Base-by-base conservation (phyloP, 2,888 invertebrate species). In the Caenorhabditis becei region DNA sequence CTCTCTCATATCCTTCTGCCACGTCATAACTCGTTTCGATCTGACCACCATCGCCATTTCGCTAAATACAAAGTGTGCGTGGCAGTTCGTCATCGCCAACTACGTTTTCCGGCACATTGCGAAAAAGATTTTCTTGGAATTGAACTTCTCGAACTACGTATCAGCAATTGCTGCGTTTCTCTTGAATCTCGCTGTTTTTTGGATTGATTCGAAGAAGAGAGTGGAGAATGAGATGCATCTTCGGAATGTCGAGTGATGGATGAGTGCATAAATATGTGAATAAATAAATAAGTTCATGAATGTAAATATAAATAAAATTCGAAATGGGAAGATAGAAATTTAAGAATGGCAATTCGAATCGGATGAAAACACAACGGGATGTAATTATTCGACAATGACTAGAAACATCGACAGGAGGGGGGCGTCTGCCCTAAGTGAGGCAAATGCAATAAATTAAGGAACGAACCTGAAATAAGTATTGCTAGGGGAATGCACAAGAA, bases 21-120 rank as follows among this genome's bases (percentile, higher is more conserved):
- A 69, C 56, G 67, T 69, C 63, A 62, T 80, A 37, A 63, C 24
- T 32, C 56, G 67, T 23, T 72, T 74, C 69, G 69, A 74, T 58
- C 47, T 80, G 20, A 28, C 74, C 11, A 41, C 74, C 14, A 51
- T 80, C 16, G 54, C 67, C 11, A 37, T 74, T 24, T 20, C 51
- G 20, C 26, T 69, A 18, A 80, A 80, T 28, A 69, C 74, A 3
- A 67, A 67, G 20, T 37, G 41, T 18, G 49, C 69, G 4, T 67
- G 67, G 53, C 69, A 74, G 18, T 80, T 80, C 26, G 24, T 80
- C 0, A 67, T 80, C 16, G 58, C 51, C 24, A 80, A 80, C 49
- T 80, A 47, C 61, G 18, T 80, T 18, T 74, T 62, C 35, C 58
- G 53, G 49, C 58, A 80, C 47, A 47, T 74, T n/a, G 80, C 69